These are phyloP conservation scores for Lasioglossum baleicum DNA, from an alignment of 1,140 invertebrate species.

Conservation along the genomic window DNA sequence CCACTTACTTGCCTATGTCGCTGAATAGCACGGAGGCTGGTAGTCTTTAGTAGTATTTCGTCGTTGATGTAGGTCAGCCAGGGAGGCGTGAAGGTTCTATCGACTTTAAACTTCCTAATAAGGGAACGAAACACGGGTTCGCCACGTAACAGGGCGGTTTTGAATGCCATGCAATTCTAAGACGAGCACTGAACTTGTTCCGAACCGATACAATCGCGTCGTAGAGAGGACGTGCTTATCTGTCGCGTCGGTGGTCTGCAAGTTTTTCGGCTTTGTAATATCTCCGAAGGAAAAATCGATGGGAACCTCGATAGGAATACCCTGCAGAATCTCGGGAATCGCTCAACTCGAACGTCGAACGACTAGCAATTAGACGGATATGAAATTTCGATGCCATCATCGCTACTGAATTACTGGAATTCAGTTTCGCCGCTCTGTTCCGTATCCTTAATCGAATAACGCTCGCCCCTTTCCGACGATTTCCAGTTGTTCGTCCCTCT, in stretches of 20 bases:
- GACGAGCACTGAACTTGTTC: slow-evolving; percentile 24
- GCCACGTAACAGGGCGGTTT: neutral
- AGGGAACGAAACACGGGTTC: neutral
- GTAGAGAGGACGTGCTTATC: slow-evolving; percentile 20
- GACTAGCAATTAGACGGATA: slow-evolving; percentile 5
- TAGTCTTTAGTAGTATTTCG: too few species aligned
- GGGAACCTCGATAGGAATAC: neutral
- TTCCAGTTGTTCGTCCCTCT: too few species aligned
- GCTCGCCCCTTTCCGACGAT: too few species aligned
- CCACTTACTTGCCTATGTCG: too few species aligned
- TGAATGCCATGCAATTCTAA: neutral
- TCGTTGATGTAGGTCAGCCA: too few species aligned
- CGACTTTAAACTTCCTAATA: slow-evolving; percentile 33
- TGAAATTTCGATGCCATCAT: slow-evolving; percentile 15
- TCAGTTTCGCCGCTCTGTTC: neutral
- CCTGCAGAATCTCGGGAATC: neutral
- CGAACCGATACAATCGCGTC: slow-evolving; percentile 12
- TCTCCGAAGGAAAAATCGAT: neutral
- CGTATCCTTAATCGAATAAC: neutral
- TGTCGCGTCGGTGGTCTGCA: neutral
- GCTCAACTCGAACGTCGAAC: slow-evolving; percentile 1
- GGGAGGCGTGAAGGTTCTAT: neutral
- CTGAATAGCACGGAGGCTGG: too few species aligned
- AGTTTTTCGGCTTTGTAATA: neutral
- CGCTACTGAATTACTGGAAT: neutral